Evolutionary conservation across 1,140 invertebrate species (phyloP).

Genomic region (Parasteatoda tepidariorum): DNA sequence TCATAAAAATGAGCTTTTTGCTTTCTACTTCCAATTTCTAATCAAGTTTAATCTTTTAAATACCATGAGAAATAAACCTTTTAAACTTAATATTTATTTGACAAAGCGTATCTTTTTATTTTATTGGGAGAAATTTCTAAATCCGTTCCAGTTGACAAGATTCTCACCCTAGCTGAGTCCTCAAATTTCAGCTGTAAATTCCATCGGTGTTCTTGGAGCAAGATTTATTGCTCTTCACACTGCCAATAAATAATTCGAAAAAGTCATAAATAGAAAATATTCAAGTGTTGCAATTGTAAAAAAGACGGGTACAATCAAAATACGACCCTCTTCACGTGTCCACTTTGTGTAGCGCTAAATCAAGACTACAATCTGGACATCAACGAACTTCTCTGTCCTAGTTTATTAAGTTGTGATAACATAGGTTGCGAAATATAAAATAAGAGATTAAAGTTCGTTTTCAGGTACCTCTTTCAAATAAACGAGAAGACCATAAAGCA

Average conservation of each 20-base stretch:
- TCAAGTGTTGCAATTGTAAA: constrained; percentile 25
- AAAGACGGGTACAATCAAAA: constrained; percentile 17
- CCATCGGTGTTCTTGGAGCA: constrained; percentile 4
- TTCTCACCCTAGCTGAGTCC: no score
- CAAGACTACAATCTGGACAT: constrained; percentile 34
- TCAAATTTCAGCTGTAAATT: constrained; percentile 23
- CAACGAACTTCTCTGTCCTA: constrained; percentile 47
- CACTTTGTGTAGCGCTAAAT: constrained; percentile 31
- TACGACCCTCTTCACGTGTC: constrained; percentile 18
- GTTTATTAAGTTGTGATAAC: constrained; percentile 29
- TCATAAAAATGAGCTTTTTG: no score
- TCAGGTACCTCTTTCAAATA: no score
- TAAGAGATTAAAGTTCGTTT: constrained; percentile 19
- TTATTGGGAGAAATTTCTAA: no score
- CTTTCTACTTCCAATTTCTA: no score
- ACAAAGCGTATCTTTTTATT: no score
- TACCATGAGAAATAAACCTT: no score
- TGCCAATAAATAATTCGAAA: constrained; percentile 12
- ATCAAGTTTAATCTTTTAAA: no score
- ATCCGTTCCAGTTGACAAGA: no score
- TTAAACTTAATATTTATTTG: no score
- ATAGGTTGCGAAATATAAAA: constrained; percentile 25
- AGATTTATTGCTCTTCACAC: constrained; percentile 37
- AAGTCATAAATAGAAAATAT: constrained; percentile 33
- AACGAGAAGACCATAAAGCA: no score